phyloP scores from a whole-genome alignment of 2,113 vertebrate species.

The Platichthys stellatus region DNA sequence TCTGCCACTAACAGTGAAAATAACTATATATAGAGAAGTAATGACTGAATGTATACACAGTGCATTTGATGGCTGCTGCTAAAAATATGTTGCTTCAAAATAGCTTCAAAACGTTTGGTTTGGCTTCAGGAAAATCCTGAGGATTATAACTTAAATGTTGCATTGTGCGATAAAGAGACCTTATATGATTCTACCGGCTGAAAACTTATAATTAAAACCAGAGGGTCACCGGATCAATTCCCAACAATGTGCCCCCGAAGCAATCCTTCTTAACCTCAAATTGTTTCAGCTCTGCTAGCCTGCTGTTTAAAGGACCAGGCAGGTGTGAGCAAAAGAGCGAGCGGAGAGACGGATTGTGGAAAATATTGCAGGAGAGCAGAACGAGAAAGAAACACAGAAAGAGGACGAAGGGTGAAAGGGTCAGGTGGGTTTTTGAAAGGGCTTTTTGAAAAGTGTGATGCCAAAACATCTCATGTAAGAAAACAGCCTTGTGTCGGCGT shows the following conservation, averaged over 20 bases:
- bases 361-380: conserved; percentile 9
- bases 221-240: conserved; percentile 27
- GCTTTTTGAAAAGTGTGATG: conserved; percentile 53
- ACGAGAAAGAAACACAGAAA: conserved; percentile 5
- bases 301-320: conserved; percentile 30
- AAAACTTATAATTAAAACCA: conserved; percentile 49
- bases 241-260: conserved; percentile 10
- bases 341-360: conserved; percentile 20
- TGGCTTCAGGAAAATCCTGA: background rate
- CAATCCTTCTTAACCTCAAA: conserved; percentile 47
- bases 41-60: background rate
- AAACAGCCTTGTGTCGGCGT: conserved; percentile 49
- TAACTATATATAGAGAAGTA: background rate
- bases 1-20: background rate
- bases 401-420: conserved; percentile 54
- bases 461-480: conserved; percentile 62
- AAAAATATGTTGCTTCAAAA: background rate
- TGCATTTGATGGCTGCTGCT: background rate
- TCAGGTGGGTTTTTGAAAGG: conserved; percentile 62
- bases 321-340: conserved; percentile 5
- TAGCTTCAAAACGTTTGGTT: background rate
- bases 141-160: background rate
- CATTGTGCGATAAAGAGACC: background rate
- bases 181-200: background rate
- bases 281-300: conserved; percentile 41